Evolutionary conservation across 2,797 vertebrate genomes (phyloP).

Genomic region (Leucoraja ocellata): DNA sequence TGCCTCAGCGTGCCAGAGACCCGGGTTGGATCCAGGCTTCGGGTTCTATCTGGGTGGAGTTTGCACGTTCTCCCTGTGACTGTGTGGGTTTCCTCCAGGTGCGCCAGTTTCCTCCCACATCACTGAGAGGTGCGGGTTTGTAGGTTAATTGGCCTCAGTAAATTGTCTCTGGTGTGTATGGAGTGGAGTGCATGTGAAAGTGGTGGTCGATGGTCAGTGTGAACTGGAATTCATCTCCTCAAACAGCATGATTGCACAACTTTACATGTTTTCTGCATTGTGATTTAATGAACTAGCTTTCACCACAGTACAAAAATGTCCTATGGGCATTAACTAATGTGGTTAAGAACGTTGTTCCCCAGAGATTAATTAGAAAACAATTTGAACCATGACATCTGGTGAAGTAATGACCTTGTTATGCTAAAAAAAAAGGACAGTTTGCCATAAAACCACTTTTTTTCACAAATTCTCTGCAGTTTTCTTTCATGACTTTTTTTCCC

Average conservation of each 20-base stretch:
- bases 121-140: too few species aligned
- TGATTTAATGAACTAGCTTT: not conserved
- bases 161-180: too few species aligned
- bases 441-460: not conserved
- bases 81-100: too few species aligned
- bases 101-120: too few species aligned
- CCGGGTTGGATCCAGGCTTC: too few species aligned
- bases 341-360: not conserved
- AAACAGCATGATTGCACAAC: not conserved
- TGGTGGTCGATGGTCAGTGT: too few species aligned
- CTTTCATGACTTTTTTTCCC: not conserved
- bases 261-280: not conserved
- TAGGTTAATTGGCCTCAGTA: too few species aligned
- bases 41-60: too few species aligned
- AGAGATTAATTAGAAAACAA: too few species aligned
- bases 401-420: not conserved
- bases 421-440: not conserved
- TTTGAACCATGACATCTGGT: not conserved
- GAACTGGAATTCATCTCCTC: not conserved
- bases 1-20: too few species aligned
- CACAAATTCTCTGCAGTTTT: not conserved
- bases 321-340: not conserved
- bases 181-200: too few species aligned
- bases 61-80: too few species aligned
- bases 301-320: not conserved